These are phyloP conservation scores for Acropora yongei DNA, from an alignment of 64 coral and sea anemone genomes.

Conservation along the genomic window DNA sequence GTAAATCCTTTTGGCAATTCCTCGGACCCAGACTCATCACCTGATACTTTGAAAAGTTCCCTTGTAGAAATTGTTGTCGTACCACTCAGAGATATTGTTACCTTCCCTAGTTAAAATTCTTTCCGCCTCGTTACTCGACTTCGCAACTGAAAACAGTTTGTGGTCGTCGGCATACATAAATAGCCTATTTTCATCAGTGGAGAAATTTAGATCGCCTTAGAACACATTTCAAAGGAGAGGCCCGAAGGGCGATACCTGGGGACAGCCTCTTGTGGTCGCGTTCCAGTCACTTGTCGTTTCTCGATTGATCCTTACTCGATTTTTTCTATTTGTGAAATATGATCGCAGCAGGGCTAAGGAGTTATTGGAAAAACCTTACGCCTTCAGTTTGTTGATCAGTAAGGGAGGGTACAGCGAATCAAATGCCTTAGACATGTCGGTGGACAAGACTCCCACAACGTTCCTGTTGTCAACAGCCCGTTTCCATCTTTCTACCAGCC, in stretches of 20 bases:
- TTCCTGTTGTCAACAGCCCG: constrained; percentile 1
- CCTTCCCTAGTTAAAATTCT: not conserved
- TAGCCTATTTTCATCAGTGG: constrained; percentile 7
- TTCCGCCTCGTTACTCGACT: no score
- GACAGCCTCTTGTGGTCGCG: not conserved
- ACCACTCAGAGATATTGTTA: not conserved
- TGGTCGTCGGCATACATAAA: not conserved
- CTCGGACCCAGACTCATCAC: not conserved
- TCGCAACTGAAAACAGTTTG: no score
- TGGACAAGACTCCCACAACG: constrained; percentile 9
- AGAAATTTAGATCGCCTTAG: not conserved
- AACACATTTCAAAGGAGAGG: not conserved
- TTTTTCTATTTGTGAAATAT: constrained; percentile 9
- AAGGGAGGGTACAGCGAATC: not conserved
- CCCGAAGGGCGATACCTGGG: constrained; percentile 3
- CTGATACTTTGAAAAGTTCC: not conserved
- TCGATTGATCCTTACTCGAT: constrained; percentile 1
- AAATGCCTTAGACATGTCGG: not conserved
- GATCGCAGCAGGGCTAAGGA: constrained; percentile 1
- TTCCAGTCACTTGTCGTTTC: not conserved
- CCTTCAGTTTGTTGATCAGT: not conserved
- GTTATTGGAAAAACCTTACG: constrained; percentile 1
- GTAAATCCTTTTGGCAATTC: not conserved
- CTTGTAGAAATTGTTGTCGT: not conserved
- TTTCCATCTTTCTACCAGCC: constrained; percentile 5